Conservation (phyloP, 2,888 invertebrate species). For the Hoplodrina blanda region DNA sequence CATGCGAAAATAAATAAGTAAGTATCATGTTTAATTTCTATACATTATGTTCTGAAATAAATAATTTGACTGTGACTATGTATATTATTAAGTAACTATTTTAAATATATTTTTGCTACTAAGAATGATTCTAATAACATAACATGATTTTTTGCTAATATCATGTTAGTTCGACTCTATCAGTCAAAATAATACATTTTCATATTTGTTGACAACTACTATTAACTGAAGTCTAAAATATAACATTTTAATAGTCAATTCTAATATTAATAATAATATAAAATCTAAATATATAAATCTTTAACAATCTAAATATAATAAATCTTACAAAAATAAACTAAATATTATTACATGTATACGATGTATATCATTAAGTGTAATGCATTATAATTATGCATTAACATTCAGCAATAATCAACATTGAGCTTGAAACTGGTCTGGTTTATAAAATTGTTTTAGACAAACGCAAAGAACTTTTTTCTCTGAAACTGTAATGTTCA, state of each 20-base stretch:
- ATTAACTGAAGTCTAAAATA: background rate
- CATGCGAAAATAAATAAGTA: constrained; percentile 30
- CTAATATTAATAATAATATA: background rate
- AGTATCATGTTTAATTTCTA: background rate
- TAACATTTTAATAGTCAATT: constrained; percentile 8
- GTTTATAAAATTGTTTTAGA: too few relatives aligned
- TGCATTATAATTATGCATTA: background rate
- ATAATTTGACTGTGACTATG: background rate
- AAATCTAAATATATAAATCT: constrained; percentile 1
- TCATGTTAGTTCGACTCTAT: constrained; percentile 28
- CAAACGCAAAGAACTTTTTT: too few relatives aligned
- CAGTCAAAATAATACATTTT: background rate
- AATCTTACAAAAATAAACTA: constrained; percentile 12
- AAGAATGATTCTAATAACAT: background rate
- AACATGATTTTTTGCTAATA: background rate
- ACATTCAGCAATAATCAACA: constrained; percentile 27
- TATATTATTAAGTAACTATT: background rate
- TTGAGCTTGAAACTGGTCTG: background rate
- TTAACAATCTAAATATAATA: background rate
- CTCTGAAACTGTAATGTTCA: too few relatives aligned
- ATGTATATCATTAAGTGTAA: background rate
- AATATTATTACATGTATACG: constrained; percentile 13
- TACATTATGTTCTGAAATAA: constrained; percentile 6
- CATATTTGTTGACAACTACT: background rate
- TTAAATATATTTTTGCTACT: background rate